Base-by-base conservation (phyloP, 2,113 vertebrate species). In the Eurystomus gularis region DNA sequence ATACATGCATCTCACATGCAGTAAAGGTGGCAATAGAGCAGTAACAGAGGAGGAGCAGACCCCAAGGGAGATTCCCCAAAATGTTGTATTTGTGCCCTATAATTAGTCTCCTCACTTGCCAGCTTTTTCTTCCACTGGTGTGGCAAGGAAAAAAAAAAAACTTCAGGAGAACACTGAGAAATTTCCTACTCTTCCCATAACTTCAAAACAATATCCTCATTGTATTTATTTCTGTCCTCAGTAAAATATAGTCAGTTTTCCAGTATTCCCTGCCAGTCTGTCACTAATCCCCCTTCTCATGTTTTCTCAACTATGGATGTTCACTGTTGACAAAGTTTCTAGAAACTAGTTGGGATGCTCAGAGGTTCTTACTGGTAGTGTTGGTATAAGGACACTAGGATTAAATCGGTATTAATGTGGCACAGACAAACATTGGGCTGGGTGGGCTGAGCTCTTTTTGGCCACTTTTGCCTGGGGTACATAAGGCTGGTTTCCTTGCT, bases 171-270 rank as follows among this genome's bases (percentile, higher is more conserved):
- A 26, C 6, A 26, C 21, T 49, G 33, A 2, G 17, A 92, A 75
- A 89, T 91, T 76, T 96, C 44, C 58, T 85, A 16, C 37, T 87
- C 73, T 93, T 83, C 48, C 40, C 17, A 87, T 79, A 87, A 92
- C 94, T 94, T 92, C 66, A n/a, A 85, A 94, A 89, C 81, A 82
- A 80, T 90, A 39, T 69, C 40, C 49, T 86, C 76, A 49, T 76
- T 93, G 83, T 92, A 37, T 89, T 96, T 88, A 73, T 70, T 51
- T 92, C 83, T 96, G 61, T 82, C 73, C 42, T 66, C 11, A 9
- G 44, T 79, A 84, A 93, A 94, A 91, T 62, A 54, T 25, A 55
- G 48, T 57, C 65, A 31, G 49, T 65, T 88, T 91, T 79, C 86
- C 80, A 76, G 23, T 28, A 75, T 79, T 87, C 73, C 44, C 81